A percentile compares a stretch with the other conserved stretches of the same genome.
Evolutionary conservation across 1,140 invertebrate species (phyloP).

Genomic region (Penaeus japonicus): DNA sequence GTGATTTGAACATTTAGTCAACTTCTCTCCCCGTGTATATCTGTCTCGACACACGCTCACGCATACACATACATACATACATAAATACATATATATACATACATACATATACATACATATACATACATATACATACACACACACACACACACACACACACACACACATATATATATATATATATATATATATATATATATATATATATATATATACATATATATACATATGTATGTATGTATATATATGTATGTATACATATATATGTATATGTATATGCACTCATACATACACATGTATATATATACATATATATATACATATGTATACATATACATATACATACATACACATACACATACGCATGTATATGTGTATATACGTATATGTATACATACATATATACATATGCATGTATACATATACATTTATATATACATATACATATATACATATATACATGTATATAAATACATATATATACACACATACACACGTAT

Average conservation of each 20-base stretch:
- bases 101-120: too few species aligned
- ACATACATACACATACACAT: background rate
- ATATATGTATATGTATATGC: background rate
- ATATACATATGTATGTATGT: too few species aligned
- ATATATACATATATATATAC: background rate
- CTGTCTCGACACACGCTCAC: too few species aligned
- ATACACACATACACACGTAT: background rate
- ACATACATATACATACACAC: too few species aligned
- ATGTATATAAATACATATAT: background rate
- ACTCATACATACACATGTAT: background rate
- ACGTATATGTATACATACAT: background rate
- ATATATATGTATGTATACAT: background rate
- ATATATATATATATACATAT: too few species aligned
- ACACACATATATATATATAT: background rate
- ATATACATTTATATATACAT: background rate
- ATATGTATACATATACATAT: background rate
- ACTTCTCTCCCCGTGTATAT: too few species aligned
- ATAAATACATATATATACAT: too few species aligned
- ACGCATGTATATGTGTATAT: background rate
- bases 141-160: background rate
- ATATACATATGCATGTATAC: background rate
- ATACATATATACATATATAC: background rate
- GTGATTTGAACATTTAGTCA: too few species aligned
- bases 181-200: background rate
- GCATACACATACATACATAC: too few species aligned